Conservation (phyloP, 2,113 vertebrate species). For the Dascyllus trimaculatus region DNA sequence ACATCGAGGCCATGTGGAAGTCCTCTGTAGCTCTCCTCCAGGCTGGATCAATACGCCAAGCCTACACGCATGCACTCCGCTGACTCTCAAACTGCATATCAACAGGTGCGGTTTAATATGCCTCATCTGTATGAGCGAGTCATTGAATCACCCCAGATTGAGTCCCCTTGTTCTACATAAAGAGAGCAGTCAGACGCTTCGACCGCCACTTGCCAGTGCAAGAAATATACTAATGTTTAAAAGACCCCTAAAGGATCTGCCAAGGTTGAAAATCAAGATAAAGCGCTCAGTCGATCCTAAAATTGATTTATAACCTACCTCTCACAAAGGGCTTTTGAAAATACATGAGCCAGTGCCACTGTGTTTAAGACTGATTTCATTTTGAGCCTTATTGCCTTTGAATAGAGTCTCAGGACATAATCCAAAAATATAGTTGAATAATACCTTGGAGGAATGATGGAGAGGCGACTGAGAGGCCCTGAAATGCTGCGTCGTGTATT, state of each 20-base stretch:
- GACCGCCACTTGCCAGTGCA: constrained; percentile 37
- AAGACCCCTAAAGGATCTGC: constrained; percentile 68
- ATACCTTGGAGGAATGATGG: constrained; percentile 36
- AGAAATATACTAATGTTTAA: constrained; percentile 72
- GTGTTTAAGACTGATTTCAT: constrained; percentile 60
- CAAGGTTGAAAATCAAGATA: constrained; percentile 75
- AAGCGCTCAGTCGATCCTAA: constrained; percentile 61
- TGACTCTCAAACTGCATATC: constrained; percentile 58
- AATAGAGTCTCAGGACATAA: constrained; percentile 47
- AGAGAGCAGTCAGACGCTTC: constrained; percentile 64
- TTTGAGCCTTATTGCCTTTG: constrained; percentile 52
- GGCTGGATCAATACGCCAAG: constrained; percentile 61
- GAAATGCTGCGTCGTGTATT: constrained; percentile 41
- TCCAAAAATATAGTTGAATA: constrained; percentile 42
- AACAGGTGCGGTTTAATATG: constrained; percentile 74
- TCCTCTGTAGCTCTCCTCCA: constrained; percentile 50
- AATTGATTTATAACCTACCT: constrained; percentile 74
- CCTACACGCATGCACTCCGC: constrained; percentile 45
- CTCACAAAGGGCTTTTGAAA: constrained; percentile 60
- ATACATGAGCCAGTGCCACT: constrained; percentile 50
- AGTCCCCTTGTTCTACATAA: constrained; percentile 65
- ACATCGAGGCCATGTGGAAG: constrained; percentile 74
- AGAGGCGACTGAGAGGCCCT: constrained; percentile 33
- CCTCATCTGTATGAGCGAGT: constrained; percentile 64
- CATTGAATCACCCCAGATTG: constrained; percentile 56